phyloP scores from a whole-genome alignment of 2,888 invertebrate genomes.

The Timandra comae region DNA sequence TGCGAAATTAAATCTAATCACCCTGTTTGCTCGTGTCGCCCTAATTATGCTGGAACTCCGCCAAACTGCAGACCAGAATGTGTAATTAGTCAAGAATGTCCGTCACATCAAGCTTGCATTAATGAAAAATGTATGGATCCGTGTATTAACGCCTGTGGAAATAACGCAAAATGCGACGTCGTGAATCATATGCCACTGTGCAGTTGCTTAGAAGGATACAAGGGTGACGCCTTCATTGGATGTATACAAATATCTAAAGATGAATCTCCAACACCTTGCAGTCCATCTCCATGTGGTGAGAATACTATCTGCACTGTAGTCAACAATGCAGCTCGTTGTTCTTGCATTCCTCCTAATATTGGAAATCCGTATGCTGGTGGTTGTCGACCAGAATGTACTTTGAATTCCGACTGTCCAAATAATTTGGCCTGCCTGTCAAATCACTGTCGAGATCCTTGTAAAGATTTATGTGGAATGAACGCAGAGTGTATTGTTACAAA shows the following conservation, averaged over 20 bases:
- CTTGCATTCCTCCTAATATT: slow-evolving; percentile 91
- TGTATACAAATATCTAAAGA: slow-evolving; percentile 78
- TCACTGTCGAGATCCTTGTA: slow-evolving; percentile 91
- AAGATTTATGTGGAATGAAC: slow-evolving; percentile 88
- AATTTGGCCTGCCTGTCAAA: slow-evolving; percentile 87
- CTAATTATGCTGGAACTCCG: slow-evolving; percentile 87
- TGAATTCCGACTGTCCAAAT: slow-evolving; percentile 87
- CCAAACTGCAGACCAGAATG: slow-evolving; percentile 91
- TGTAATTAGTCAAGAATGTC: slow-evolving; percentile 88
- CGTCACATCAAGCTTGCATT: slow-evolving; percentile 85
- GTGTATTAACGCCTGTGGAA: slow-evolving; percentile 86
- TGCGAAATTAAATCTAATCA: slow-evolving; percentile 87
- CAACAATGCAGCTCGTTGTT: slow-evolving; percentile 83
- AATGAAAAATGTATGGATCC: slow-evolving; percentile 89
- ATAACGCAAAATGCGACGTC: slow-evolving; percentile 86
- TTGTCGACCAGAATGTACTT: slow-evolving; percentile 90
- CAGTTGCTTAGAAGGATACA: slow-evolving; percentile 84
- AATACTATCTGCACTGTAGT: slow-evolving; percentile 86
- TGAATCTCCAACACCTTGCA: slow-evolving; percentile 79
- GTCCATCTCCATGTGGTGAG: slow-evolving; percentile 88
- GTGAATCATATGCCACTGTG: slow-evolving; percentile 89
- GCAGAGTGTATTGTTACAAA: slow-evolving; percentile 89
- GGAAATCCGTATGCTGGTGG: slow-evolving; percentile 92
- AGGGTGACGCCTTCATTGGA: slow-evolving; percentile 90
- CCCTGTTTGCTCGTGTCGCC: slow-evolving; percentile 88